These are phyloP conservation scores for Craseonycteris thonglongyai DNA, from an alignment of 2,113 vertebrate genomes.

Conservation along the genomic window DNA sequence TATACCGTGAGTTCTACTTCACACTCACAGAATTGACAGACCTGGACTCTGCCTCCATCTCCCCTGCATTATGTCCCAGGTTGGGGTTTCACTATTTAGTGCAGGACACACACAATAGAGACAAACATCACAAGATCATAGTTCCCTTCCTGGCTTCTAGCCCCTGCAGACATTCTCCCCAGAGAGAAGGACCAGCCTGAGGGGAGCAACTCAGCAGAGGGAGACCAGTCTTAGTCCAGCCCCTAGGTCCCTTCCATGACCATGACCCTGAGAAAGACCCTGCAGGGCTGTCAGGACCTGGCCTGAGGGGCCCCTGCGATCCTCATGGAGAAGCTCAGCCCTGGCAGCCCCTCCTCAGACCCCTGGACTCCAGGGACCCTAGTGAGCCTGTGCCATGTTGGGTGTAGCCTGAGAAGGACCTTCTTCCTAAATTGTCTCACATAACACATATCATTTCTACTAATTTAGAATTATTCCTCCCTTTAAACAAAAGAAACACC, in stretches of 20 bases:
- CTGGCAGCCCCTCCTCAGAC: too few relatives aligned
- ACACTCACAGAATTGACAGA: too few relatives aligned
- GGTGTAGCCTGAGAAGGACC: too few relatives aligned
- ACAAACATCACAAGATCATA: background rate
- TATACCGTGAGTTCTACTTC: too few relatives aligned
- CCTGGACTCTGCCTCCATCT: too few relatives aligned
- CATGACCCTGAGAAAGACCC: background rate
- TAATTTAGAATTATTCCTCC: background rate
- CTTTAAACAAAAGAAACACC: background rate
- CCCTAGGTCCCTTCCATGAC: background rate
- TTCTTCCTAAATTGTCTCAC: background rate
- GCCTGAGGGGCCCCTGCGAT: background rate
- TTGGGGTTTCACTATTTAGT: background rate
- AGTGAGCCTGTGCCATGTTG: too few relatives aligned
- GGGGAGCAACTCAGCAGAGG: background rate
- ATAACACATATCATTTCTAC: background rate
- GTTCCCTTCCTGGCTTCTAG: background rate
- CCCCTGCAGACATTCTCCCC: background rate
- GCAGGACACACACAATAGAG: background rate
- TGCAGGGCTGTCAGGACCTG: too few relatives aligned
- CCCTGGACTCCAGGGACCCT: too few relatives aligned
- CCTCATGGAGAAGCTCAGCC: background rate
- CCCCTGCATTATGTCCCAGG: rapidly evolving
- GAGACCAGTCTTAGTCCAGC: background rate
- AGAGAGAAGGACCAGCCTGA: background rate